Evolutionary conservation across 2,888 invertebrate genomes (phyloP), one percentile per base, ranked within the genome.

Genomic region (Cephus pygmeus): DNA sequence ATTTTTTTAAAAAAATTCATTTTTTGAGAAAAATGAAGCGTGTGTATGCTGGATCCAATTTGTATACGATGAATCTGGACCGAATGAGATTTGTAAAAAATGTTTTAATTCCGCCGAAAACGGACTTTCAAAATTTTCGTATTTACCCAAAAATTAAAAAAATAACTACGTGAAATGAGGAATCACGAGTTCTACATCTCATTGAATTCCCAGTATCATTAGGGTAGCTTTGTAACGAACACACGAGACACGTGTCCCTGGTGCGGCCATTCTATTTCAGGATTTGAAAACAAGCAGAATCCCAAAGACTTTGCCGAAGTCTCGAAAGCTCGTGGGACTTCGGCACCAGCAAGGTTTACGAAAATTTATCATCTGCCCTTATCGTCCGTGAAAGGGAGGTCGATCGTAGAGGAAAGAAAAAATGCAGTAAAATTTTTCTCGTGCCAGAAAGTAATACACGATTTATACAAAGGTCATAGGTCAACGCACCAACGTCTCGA

Each of bases 221-320:
- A 23, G 56, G 56, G 56, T 23, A 56, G 56, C 56, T 56, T 56
- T 23, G 56, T 56, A 56, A 56, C 23, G 56, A 56, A 56, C 56
- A 23, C 56, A 56, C 31, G 11, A 34, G 74, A 74, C 74, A 74
- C 74, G 74, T 74, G 35, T 74, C 74, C 34, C 23, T 12, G 74
- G 12, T 2, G 9, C 34, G n/a, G 73, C 36, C 75, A 82, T 86
- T 88, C 88, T 89, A 89, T 90, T 90, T 88, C 84, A 82, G 85
- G 88, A 86, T 85, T 86, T 81, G 85, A 88, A 89, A 90, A 90
- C 88, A 89, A 89, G 87, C 88, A 83, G 84, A 86, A 84, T 83
- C 81, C 79, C 76, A 77, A 81, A 77, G 79, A 80, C 79, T 83
- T 81, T 81, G 76, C 81, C 71, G 71, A 71, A 71, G 31, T 33